phyloP scores from a whole-genome alignment of 2,797 vertebrate species.

The Argya squamiceps region DNA sequence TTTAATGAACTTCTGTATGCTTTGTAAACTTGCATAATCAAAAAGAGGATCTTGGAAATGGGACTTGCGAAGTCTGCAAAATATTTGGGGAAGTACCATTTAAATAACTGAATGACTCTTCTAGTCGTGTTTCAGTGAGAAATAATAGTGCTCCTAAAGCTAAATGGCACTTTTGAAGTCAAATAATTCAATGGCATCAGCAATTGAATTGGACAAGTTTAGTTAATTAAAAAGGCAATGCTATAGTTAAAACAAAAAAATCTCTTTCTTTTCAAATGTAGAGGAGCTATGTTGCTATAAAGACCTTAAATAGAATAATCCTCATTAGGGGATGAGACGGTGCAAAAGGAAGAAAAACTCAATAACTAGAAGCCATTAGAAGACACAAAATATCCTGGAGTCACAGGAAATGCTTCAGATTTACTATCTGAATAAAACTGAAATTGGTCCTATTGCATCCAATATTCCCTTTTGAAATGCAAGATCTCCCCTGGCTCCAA shows the following conservation, averaged over 20 bases:
- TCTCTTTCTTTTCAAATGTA: background rate
- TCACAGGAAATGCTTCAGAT: background rate
- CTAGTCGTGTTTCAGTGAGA: background rate
- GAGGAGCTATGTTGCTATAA: background rate
- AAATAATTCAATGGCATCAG: background rate
- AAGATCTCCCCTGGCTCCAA: background rate
- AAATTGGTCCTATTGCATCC: background rate
- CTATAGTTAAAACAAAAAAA: background rate
- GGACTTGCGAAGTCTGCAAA: background rate
- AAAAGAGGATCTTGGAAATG: slow-evolving; percentile 44
- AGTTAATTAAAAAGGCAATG: background rate
- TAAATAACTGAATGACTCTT: slow-evolving; percentile 36
- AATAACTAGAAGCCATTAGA: background rate
- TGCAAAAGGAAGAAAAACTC: background rate
- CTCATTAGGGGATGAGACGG: background rate
- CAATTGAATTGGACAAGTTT: background rate
- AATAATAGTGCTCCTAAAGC: background rate
- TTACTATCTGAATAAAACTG: background rate
- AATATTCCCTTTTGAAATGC: background rate
- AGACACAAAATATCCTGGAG: background rate
- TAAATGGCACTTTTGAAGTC: background rate
- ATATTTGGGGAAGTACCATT: slow-evolving; percentile 37
- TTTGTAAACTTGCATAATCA: slow-evolving; percentile 25
- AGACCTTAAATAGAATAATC: background rate
- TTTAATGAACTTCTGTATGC: background rate